Base-by-base conservation (phyloP, 2,797 vertebrate species). In the Lagocephalus sceleratus region DNA sequence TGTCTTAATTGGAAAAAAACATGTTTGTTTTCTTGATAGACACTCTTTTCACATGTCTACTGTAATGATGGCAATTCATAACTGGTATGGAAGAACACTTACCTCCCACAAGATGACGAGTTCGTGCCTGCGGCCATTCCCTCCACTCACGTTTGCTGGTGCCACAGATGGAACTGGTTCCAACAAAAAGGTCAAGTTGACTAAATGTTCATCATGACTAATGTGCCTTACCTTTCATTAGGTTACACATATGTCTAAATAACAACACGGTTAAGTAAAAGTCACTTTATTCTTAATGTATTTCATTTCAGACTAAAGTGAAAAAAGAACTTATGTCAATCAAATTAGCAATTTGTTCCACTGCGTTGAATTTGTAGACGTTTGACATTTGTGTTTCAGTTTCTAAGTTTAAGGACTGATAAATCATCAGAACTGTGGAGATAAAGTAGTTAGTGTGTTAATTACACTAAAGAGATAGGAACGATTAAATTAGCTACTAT, bases 81-180 rank as follows among this genome's bases (percentile, higher is more conserved):
- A 4, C 11, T 29, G 52, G n/a, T 43, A 35, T 61, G 56, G 63
- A 51, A 45, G 44, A 42, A 40, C 58, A 62, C 91, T 88, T 90
- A 99, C 97, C 95, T 99, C 97, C 97, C 97, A 99, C 3, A 94
- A 95, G 79, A 98, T 98, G 85, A 98, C 96, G 82, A 99, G 84
- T 77, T 99, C 95, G 42, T 97, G 93, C 62, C 94, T 77, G 51
- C 95, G 94, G 76, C 97, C 97, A 11, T 94, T 97, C 66, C 94
- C 93, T 58, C 97, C 97, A 12, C 96, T 95, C 5, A 98, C 97
- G 0, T 96, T 98, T 15, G 90, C 91, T 23, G 97, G 97, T 35
- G 95, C 92, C 75, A 93, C 95, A 45, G 95, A 93, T 39, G 97
- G 97, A 79, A 98, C 97, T 99, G 89, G 66, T 72, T 20, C 53